Base-by-base conservation (phyloP, 2,888 invertebrate genomes). In the Macrosoma leucophasiata region DNA sequence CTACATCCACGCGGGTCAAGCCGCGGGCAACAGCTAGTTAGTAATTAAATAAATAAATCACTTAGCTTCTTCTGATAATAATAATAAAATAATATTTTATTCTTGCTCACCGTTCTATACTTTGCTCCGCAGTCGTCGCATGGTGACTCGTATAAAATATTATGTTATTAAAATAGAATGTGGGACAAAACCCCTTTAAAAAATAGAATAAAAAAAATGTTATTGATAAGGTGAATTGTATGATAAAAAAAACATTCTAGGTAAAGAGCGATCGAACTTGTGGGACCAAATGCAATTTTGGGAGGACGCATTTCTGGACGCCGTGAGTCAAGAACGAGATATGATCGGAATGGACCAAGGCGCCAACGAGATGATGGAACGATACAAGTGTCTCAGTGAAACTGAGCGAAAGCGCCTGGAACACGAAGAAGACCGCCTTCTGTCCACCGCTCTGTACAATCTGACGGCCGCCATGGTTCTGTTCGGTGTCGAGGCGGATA, bases 221-320 rank as follows among this genome's bases (percentile, higher is more conserved):
- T 27, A 12, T 22, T 26, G 33, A n/a, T n/a, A n/a, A n/a, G n/a
- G n/a, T n/a, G n/a, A n/a, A n/a, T n/a, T n/a, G n/a, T n/a, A n/a
- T n/a, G n/a, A n/a, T n/a, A n/a, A n/a, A n/a, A n/a, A n/a, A n/a
- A n/a, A n/a, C n/a, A n/a, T 43, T 44, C 19, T 31, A 85, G 85
- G 89, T 18, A 95, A 95, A 71, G 95, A 95, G 45, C 78, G 97
- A 48, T 92, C 94, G 2, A 88, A 90, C 34, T 78, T 99, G 15
- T 99, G 98, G 98, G 98, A 98, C 75, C 97, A 98, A 85, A 96
- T 97, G 94, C 96, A 97, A 63, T 99, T 99, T 77, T 99, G 99
- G 99, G 99, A 99, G 70, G 98, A 99, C 68, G 94, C 97, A 0
- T 99, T 99, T 66, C 84, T 98, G 34, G 99, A 99, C 78, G 97